A percentile compares a stretch with the other conserved stretches of the same genome.
Conservation (phyloP, 2,113 vertebrate genomes). For the Argyrosomus japonicus region DNA sequence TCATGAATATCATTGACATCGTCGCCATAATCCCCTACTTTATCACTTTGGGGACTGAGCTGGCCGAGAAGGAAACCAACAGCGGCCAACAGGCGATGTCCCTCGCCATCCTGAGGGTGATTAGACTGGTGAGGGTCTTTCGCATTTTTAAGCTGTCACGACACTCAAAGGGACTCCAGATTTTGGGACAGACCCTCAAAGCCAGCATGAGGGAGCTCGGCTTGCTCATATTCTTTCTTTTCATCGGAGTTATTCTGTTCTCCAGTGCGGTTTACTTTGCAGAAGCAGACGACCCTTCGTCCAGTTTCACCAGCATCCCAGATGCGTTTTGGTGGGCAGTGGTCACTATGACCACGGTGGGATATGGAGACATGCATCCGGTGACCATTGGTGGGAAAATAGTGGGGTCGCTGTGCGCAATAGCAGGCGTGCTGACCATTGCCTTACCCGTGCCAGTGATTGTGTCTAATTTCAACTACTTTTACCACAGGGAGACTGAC, state of each 20-base stretch:
- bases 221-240: conserved; percentile 97
- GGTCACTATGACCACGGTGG: conserved; percentile 99
- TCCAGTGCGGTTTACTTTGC: conserved; percentile 98
- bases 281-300: conserved; percentile 94
- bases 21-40: conserved; percentile 99
- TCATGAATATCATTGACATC: conserved; percentile 99
- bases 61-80: conserved; percentile 92
- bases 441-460: conserved; percentile 97
- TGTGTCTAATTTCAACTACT: conserved; percentile 99
- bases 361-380: conserved; percentile 98
- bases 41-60: conserved; percentile 96
- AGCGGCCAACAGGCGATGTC: conserved; percentile 98
- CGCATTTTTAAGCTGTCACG: conserved; percentile 98
- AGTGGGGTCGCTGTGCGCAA: conserved; percentile 96
- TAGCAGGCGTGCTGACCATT: conserved; percentile 96
- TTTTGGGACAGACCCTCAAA: conserved; percentile 96
- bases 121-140: conserved; percentile 95
- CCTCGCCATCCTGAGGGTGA: conserved; percentile 95
- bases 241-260: conserved; percentile 97
- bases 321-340: conserved; percentile 99
- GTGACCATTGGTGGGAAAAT: conserved; percentile 98
- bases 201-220: conserved; percentile 97
- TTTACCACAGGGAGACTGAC: conserved; percentile 97
- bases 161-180: conserved; percentile 97
- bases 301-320: conserved; percentile 96